phyloP scores from a whole-genome alignment of 1,140 invertebrate genomes.

The Lepidurus couesii region DNA sequence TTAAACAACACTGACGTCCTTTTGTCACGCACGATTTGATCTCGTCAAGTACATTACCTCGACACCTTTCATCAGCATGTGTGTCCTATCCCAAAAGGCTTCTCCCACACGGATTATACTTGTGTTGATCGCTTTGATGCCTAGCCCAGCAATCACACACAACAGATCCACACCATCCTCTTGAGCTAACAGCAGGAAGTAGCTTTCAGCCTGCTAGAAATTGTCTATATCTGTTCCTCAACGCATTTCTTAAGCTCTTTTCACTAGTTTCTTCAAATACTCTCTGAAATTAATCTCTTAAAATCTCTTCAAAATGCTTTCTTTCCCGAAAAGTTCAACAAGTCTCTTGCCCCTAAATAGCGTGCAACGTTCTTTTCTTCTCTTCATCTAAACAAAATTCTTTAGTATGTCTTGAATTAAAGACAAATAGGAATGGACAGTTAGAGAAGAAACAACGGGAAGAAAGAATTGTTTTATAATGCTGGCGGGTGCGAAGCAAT shows the following conservation, averaged over 20 bases:
- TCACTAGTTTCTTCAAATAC: background rate
- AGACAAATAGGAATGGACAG: too few relatives aligned
- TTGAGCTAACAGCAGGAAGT: background rate
- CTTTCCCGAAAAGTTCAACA: background rate
- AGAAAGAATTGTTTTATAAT: too few relatives aligned
- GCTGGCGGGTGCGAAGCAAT: too few relatives aligned
- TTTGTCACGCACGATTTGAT: constrained; percentile 22
- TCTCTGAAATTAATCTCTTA: background rate
- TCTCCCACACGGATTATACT: constrained; percentile 13
- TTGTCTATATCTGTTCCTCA: background rate
- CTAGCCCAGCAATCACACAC: background rate
- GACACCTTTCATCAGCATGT: constrained; percentile 21
- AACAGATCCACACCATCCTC: background rate
- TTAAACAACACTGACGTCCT: constrained; percentile 8
- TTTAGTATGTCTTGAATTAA: too few relatives aligned
- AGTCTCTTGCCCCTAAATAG: background rate
- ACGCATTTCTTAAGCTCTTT: background rate
- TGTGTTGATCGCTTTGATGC: background rate
- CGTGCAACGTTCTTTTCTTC: too few relatives aligned
- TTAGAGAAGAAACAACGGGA: too few relatives aligned
- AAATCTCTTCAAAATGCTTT: background rate
- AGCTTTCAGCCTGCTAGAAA: background rate
- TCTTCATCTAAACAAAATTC: too few relatives aligned
- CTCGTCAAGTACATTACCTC: constrained; percentile 21
- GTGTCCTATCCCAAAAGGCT: background rate